Conservation (phyloP, 2,888 invertebrate species). For the Acanthococcus lagerstroemiae region DNA sequence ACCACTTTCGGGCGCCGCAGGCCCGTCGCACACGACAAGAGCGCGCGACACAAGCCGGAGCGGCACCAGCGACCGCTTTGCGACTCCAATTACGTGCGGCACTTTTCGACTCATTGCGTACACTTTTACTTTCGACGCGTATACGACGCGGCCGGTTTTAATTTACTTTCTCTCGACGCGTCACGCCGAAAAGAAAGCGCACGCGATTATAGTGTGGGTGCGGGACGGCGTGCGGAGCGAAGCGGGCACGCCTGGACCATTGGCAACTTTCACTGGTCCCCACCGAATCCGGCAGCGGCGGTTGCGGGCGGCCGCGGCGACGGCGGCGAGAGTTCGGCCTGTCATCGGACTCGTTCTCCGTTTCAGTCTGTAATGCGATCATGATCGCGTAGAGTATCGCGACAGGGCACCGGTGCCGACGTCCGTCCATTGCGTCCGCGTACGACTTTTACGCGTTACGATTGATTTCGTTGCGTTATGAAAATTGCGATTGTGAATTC, state of each 20-base stretch:
- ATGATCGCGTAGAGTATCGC: conserved; percentile 8
- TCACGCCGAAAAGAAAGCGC: conserved; percentile 30
- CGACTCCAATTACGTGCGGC: background rate
- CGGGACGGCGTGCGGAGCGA: background rate
- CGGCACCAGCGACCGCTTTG: background rate
- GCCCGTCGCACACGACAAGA: no score
- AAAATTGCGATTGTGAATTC: conserved; percentile 17
- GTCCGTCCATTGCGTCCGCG: background rate
- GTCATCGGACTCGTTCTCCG: conserved; percentile 12
- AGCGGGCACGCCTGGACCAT: conserved; percentile 11
- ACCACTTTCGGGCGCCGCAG: no score
- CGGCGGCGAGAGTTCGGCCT: background rate
- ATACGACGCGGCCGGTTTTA: background rate
- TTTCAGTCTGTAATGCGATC: conserved; percentile 1
- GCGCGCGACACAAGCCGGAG: background rate
- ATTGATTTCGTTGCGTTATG: background rate
- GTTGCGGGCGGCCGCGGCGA: no score
- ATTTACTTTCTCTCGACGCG: conserved; percentile 29
- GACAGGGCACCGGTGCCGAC: background rate
- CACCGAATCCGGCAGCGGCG: no score
- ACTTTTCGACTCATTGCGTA: conserved; percentile 16
- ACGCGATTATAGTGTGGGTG: conserved; percentile 15
- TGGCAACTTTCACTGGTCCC: conserved; percentile 28
- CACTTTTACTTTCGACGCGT: conserved; percentile 24
- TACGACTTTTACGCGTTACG: background rate